Percentiles rank a stretch among this genome's conserved stretches.
Evolutionary conservation across 2,797 vertebrate genomes (phyloP).

Genomic region (Phoebastria nigripes): DNA sequence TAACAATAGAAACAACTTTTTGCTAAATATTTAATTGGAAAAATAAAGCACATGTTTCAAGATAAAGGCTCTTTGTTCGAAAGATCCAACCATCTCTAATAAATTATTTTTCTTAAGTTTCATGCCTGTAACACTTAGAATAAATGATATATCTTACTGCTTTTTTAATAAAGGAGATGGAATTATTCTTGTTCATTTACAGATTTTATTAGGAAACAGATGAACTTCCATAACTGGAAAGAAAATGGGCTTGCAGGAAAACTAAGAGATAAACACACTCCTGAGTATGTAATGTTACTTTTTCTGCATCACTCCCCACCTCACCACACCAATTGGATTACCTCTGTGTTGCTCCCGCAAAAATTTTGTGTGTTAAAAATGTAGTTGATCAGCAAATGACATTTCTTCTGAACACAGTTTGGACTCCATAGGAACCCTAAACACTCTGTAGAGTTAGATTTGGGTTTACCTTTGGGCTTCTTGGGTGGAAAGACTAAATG

Average conservation of each 20-base stretch:
- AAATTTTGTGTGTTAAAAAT: not conserved
- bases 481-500: not conserved
- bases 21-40: slow-evolving; percentile 24
- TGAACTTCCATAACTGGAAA: not conserved
- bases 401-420: not conserved
- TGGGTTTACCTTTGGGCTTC: not conserved
- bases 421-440: not conserved
- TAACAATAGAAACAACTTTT: not conserved
- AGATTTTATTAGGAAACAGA: not conserved
- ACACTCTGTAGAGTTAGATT: not conserved
- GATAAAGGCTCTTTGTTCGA: not conserved
- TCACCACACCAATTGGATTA: not conserved
- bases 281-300: not conserved
- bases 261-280: not conserved
- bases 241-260: not conserved
- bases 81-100: not conserved
- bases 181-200: slow-evolving; percentile 36
- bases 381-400: not conserved
- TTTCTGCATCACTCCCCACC: not conserved
- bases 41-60: not conserved
- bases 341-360: not conserved
- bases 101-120: slow-evolving; percentile 22
- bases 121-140: not conserved
- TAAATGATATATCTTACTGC: not conserved
- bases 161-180: slow-evolving; percentile 31